These are phyloP conservation scores for Trichosurus vulpecula DNA, from an alignment of 2,797 vertebrate genomes.

Conservation along the genomic window DNA sequence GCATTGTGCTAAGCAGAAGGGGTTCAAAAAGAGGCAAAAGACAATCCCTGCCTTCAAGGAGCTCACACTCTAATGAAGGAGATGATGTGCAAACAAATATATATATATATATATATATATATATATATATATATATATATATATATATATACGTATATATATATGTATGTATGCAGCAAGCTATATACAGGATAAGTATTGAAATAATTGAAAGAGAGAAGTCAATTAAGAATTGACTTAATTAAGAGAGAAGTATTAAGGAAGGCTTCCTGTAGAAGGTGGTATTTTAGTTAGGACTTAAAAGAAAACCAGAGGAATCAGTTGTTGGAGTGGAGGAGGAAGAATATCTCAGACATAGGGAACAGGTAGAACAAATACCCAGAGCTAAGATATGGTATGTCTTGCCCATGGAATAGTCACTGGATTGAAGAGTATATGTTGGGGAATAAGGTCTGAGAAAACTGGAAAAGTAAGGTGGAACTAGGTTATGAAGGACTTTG, in stretches of 20 bases:
- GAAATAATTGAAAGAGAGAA: too few relatives aligned
- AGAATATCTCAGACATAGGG: too few relatives aligned
- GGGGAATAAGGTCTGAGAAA: not conserved
- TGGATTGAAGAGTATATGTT: not conserved
- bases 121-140: not conserved
- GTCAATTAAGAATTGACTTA: too few relatives aligned
- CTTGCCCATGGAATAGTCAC: not conserved
- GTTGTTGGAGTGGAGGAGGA: too few relatives aligned
- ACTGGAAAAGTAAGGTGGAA: not conserved
- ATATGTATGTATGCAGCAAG: too few relatives aligned
- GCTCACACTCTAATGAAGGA: not conserved
- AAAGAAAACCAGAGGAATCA: not conserved
- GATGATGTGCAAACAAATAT: not conserved
- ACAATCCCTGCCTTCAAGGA: not conserved
- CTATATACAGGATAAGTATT: too few relatives aligned
- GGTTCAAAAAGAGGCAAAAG: not conserved
- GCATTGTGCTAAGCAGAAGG: not conserved
- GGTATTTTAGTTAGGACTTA: not conserved
- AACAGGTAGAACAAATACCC: not conserved
- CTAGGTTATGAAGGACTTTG: not conserved
- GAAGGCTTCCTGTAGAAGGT: not conserved
- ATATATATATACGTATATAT: too few relatives aligned
- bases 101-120: too few relatives aligned
- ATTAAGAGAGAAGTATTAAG: too few relatives aligned
- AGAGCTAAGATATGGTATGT: not conserved